Conservation (phyloP, 2,113 vertebrate species). For the Pogona vitticeps region DNA sequence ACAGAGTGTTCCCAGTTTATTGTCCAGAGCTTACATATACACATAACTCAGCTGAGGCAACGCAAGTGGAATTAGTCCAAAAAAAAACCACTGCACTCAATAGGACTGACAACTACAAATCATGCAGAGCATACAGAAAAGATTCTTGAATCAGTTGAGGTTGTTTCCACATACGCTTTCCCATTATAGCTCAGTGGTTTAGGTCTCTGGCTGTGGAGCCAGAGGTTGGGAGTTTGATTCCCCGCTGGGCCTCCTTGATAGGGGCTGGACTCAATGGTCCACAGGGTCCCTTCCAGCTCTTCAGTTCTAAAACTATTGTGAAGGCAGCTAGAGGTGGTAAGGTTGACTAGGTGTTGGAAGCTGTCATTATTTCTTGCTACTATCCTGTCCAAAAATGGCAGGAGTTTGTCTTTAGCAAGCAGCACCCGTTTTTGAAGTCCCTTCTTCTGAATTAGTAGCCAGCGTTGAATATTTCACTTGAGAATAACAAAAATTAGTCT, state of each 20-base stretch:
- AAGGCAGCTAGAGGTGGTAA: too few relatives aligned
- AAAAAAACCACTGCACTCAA: background rate
- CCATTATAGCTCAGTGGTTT: too few relatives aligned
- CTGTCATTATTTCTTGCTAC: background rate
- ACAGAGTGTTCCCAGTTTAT: constrained; percentile 28
- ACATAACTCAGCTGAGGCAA: background rate
- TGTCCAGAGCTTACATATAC: constrained; percentile 39
- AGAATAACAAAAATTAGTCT: too few relatives aligned
- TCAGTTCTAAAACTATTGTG: too few relatives aligned
- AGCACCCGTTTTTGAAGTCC: background rate
- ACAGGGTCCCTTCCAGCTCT: too few relatives aligned
- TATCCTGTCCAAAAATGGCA: background rate
- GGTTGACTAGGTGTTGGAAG: background rate
- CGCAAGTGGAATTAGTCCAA: background rate
- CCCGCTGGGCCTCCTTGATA: too few relatives aligned
- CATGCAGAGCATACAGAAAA: too few relatives aligned
- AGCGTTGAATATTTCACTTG: background rate
- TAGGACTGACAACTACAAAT: background rate
- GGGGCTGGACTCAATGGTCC: too few relatives aligned
- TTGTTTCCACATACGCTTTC: too few relatives aligned
- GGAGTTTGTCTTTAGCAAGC: background rate
- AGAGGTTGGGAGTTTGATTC: too few relatives aligned
- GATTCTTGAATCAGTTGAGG: too few relatives aligned
- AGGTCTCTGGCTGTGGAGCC: too few relatives aligned
- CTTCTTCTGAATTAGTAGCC: background rate